Base-by-base conservation (phyloP, 2,113 vertebrate genomes). In the Oryzias curvinotus region DNA sequence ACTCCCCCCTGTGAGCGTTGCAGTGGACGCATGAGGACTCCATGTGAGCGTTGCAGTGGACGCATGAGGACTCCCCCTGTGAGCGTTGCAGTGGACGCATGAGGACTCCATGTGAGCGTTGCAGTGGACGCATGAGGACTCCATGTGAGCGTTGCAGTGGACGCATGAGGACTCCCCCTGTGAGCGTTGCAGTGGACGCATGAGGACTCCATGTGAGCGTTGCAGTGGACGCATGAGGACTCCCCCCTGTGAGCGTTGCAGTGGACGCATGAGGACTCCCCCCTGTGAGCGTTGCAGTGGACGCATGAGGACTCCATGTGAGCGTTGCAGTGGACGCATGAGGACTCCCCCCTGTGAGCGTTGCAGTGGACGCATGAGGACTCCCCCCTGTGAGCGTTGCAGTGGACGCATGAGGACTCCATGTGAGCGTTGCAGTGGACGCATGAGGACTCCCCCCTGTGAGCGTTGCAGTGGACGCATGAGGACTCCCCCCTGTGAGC, bases 171-270 rank as follows among this genome's bases (percentile, higher is more conserved):
- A n/a, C n/a, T n/a, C n/a, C n/a, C n/a, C n/a, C n/a, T 61, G 43
- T 51, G n/a, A 53, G 69, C 25, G 52, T 13, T 14, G 1, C 41
- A 51, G 67, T 43, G 44, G 56, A 55, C 48, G 14, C 5, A 2
- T 28, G 50, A n/a, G n/a, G n/a, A n/a, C n/a, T n/a, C n/a, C n/a
- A n/a, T 61, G 43, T 51, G n/a, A 53, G 69, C 25, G 52, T 13
- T 14, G 1, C 41, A 51, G 67, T 43, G 44, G 56, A 55, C 48
- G 14, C 5, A 2, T 28, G 50, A n/a, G n/a, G n/a, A n/a, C n/a
- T n/a, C n/a, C n/a, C n/a, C n/a, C n/a, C n/a, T 61, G 43, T 51
- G n/a, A 53, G 69, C 25, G 52, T 13, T 14, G 1, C 41, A 51
- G 67, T 43, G 44, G 56, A 55, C 48, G 14, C 5, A 2, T 28